A percentile compares a stretch with the other conserved stretches of the same genome.
Evolutionary conservation across 2,888 invertebrate species (phyloP).

Genomic region (Tanytarsus gracilentus): DNA sequence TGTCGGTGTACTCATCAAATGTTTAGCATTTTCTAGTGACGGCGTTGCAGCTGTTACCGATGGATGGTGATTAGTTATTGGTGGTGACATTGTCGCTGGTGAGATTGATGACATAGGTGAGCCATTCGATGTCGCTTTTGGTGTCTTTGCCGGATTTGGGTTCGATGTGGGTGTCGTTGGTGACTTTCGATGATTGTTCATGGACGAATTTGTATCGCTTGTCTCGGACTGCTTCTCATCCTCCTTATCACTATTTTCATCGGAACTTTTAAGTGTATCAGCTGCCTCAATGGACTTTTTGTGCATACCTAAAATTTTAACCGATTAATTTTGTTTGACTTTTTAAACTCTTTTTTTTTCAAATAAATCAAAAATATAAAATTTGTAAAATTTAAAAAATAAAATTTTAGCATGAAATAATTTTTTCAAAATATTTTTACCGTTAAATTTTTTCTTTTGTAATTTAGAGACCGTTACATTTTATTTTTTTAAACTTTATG

Average conservation of each 20-base stretch:
- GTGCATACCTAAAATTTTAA: constrained; percentile 77
- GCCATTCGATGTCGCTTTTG: constrained; percentile 17
- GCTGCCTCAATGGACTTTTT: constrained; percentile 97
- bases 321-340: not conserved
- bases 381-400: not conserved
- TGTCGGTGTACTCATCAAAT: constrained; percentile 18
- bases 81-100: constrained; percentile 23
- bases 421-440: too few relatives aligned
- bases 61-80: constrained; percentile 7
- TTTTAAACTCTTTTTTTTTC: not conserved
- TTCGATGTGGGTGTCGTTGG: constrained; percentile 24
- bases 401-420: too few relatives aligned
- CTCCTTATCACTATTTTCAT: constrained; percentile 60
- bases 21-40: not conserved
- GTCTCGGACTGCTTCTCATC: constrained; percentile 49
- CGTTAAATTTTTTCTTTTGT: too few relatives aligned
- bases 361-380: not conserved
- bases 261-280: constrained; percentile 78
- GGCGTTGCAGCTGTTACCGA: not conserved
- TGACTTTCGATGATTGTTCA: constrained; percentile 33
- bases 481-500: not conserved
- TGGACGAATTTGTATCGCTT: constrained; percentile 44
- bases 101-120: constrained; percentile 15
- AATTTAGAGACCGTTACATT: not conserved
- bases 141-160: not conserved